Percentiles rank a stretch among this genome's conserved stretches.
Evolutionary conservation across 2,113 vertebrate species (phyloP).

Genomic region (Rafetus swinhoei): DNA sequence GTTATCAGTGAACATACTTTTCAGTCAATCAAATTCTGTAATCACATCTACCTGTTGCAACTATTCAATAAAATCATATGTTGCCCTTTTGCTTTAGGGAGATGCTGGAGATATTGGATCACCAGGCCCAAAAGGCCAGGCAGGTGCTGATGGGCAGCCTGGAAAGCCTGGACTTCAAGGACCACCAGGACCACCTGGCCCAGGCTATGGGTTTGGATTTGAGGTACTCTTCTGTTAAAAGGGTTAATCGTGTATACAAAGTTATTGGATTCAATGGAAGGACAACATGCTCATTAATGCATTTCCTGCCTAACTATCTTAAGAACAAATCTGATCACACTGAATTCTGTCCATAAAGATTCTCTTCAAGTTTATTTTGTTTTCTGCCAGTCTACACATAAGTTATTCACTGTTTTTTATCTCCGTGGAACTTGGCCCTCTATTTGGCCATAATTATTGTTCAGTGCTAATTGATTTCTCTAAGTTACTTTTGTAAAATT

Average conservation of each 20-base stretch:
- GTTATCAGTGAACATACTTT: neutral
- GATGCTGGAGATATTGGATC: constrained; percentile 84
- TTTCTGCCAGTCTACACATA: neutral
- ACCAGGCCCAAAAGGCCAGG: constrained; percentile 83
- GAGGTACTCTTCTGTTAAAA: constrained; percentile 78
- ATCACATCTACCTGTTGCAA: neutral
- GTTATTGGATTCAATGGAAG: neutral
- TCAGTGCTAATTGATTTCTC: neutral
- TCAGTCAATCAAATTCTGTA: neutral
- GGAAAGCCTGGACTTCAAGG: constrained; percentile 84
- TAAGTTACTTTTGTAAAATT: neutral
- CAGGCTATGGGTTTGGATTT: constrained; percentile 77
- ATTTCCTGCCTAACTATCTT: neutral
- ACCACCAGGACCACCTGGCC: constrained; percentile 84
- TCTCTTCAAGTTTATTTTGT: neutral
- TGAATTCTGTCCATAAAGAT: neutral
- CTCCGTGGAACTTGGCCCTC: neutral
- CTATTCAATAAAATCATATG: neutral
- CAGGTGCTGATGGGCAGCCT: constrained; percentile 82
- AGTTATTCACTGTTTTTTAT: neutral
- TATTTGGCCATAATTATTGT: neutral
- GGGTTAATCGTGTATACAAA: neutral
- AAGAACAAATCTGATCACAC: neutral
- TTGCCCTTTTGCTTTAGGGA: constrained; percentile 80
- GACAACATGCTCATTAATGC: neutral